Base-by-base conservation (phyloP, 2,797 vertebrate genomes). In the Pipistrellus nathusii region DNA sequence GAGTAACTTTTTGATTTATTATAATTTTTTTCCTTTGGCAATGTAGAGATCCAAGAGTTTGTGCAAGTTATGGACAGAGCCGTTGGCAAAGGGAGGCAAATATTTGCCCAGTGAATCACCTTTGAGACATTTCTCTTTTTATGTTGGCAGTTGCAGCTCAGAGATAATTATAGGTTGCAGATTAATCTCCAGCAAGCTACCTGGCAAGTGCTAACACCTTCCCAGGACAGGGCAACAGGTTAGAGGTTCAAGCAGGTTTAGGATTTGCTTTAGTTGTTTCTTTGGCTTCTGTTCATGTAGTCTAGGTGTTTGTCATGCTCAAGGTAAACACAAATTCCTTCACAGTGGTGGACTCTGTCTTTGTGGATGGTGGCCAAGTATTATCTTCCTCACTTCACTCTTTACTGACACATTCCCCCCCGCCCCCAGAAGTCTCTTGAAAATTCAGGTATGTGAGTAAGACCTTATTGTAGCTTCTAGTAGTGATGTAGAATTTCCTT, bases 71-170 rank as follows among this genome's bases (percentile, higher is more conserved):
- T 62, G n/a, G 32, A 62, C 17, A 38, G 83, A 44, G 53, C 53
- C 20, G 11, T 44, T 78, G 64, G 44, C 72, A 44, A 41, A 68
- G 23, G 55, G 3, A 85, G 73, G 23, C 75, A 90, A 32, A 27
- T 75, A 68, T 75, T 73, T 94, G 48, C 46, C 38, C 38, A 81
- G 25, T 75, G 82, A 81, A 14, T 81, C 68, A 57, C 25, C 51
- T 41, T 62, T 81, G 46, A 85, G 66, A 90, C 80, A n/a, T 72
- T 5, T 48, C 75, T 84, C 75, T 84, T 92, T 27, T 66, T 78
- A n/a, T 46, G 32, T 48, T 38, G 8, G 23, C 66, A 30, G 12
- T 32, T 80, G 75, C 25, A 44, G 25, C 32, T 85, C 35, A 38
- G 69, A 78, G 51, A 57, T 62, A 66, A 71, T 78, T 44, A 35